A percentile compares a stretch with the other conserved stretches of the same genome.
Conservation (phyloP, 2,888 invertebrate species). For the Tromatobia lineatoria region DNA sequence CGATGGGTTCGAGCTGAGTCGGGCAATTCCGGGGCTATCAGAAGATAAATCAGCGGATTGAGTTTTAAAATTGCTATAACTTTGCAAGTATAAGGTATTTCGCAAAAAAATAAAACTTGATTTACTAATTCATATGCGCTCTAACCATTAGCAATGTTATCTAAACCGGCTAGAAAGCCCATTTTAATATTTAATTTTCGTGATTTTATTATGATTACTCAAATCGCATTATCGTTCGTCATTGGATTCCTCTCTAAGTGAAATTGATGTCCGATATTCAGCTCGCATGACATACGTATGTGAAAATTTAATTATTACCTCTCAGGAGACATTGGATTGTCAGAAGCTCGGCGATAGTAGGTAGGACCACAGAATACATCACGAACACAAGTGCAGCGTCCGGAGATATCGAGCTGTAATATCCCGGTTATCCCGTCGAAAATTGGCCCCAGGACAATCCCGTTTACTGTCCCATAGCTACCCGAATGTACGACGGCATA, state of each 20-base stretch:
- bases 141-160: too few species aligned
- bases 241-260: background rate
- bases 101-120: too few species aligned
- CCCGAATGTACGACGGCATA: constrained; percentile 8
- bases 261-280: background rate
- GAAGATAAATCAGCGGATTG: too few species aligned
- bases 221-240: background rate
- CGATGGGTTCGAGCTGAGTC: too few species aligned
- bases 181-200: too few species aligned
- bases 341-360: background rate
- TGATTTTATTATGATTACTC: too few species aligned
- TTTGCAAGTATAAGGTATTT: too few species aligned
- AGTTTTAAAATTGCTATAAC: too few species aligned
- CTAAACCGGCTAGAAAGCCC: too few species aligned
- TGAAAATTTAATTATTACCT: constrained; percentile 35
- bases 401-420: constrained; percentile 17
- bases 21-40: too few species aligned
- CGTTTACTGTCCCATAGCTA: background rate
- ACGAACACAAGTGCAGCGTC: background rate
- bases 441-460: constrained; percentile 14
- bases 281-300: background rate
- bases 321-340: constrained; percentile 13
- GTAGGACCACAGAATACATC: background rate
- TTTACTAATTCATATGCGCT: too few species aligned
- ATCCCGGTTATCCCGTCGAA: background rate